phyloP scores from a whole-genome alignment of 2,113 vertebrate species.

The Silurus meridionalis region DNA sequence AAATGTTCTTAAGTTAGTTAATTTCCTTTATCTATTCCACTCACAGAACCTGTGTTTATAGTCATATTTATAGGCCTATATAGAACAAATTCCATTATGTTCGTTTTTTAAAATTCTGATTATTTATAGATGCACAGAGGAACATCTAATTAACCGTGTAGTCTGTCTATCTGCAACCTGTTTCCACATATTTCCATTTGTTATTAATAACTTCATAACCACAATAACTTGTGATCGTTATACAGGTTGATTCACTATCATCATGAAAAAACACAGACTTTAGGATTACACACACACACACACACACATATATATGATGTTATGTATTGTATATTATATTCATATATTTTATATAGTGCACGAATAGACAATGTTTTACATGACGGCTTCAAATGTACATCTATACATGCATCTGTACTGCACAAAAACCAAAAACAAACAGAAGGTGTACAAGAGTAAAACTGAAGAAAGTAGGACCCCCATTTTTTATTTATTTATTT shows the following conservation, averaged over 20 bases:
- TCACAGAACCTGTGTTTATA: background rate
- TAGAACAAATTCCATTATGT: background rate
- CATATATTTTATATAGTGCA: background rate
- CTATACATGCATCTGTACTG: background rate
- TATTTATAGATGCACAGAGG: background rate
- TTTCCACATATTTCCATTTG: background rate
- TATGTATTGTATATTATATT: too few relatives aligned
- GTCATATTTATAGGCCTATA: background rate
- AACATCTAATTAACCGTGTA: background rate
- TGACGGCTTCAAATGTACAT: background rate
- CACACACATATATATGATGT: too few relatives aligned
- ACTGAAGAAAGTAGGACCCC: background rate
- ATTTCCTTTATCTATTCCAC: background rate
- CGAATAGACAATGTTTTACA: background rate
- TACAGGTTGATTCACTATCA: too few relatives aligned
- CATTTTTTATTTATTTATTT: background rate
- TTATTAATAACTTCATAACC: too few relatives aligned
- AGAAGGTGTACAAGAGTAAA: background rate
- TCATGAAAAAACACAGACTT: too few relatives aligned
- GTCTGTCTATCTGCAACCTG: background rate
- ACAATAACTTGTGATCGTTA: too few relatives aligned
- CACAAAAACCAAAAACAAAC: background rate
- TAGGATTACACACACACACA: too few relatives aligned
- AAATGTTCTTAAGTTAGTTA: background rate
- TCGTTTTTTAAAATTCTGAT: background rate